A percentile compares a stretch with the other conserved stretches of the same genome.
phyloP scores from a whole-genome alignment of 2,888 invertebrate species.

The Acleris laterana region DNA sequence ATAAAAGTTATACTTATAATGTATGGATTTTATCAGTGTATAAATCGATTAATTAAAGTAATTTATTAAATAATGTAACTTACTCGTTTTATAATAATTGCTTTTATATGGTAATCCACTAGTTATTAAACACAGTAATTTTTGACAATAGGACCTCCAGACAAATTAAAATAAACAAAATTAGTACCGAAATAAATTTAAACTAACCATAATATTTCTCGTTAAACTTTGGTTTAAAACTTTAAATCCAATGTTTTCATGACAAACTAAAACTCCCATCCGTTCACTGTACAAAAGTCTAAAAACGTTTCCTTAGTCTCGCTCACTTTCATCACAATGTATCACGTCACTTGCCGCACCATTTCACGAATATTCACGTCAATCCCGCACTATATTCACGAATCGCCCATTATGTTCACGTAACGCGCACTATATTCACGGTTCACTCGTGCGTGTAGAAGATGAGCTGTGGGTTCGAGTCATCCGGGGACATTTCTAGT shows the following conservation, averaged over 20 bases:
- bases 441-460: constrained; percentile 90
- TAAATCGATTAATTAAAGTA: too few relatives aligned
- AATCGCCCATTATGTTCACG: background rate
- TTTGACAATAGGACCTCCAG: constrained; percentile 2
- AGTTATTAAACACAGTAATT: too few relatives aligned
- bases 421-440: background rate
- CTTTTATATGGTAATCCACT: too few relatives aligned
- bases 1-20: too few relatives aligned
- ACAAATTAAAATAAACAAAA: background rate
- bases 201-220: background rate
- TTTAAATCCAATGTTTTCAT: constrained; percentile 23
- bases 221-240: constrained; percentile 30
- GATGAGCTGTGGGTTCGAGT: constrained; percentile 91
- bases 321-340: background rate
- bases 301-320: background rate
- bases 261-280: background rate
- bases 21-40: too few relatives aligned
- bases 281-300: constrained; percentile 4
- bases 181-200: background rate
- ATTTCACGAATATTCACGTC: background rate
- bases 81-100: too few relatives aligned
- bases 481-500: constrained; percentile 77
- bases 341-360: background rate
- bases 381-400: background rate
- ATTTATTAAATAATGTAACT: too few relatives aligned